These are phyloP conservation scores for Pogonomyrmex californicus DNA, from an alignment of 1,140 invertebrate genomes.

Conservation along the genomic window DNA sequence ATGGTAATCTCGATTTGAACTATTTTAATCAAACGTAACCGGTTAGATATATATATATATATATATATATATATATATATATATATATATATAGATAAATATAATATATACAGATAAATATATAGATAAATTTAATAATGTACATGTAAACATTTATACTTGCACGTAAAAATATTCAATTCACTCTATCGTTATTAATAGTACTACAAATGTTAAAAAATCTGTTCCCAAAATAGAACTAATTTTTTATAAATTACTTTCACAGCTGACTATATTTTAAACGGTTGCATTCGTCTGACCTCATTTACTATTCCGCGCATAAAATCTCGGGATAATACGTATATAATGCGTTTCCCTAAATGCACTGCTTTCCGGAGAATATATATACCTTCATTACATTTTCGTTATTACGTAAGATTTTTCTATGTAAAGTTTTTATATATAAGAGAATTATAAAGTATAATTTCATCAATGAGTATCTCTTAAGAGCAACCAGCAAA, in stretches of 20 bases:
- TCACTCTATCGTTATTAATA: background rate
- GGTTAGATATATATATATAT: background rate
- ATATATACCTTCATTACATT: slow-evolving; percentile 11
- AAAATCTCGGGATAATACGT: slow-evolving; percentile 44
- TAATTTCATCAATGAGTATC: background rate
- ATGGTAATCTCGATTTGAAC: slow-evolving; percentile 8
- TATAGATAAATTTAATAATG: no score
- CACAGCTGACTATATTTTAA: slow-evolving; percentile 39
- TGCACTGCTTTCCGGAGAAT: slow-evolving; percentile 5
- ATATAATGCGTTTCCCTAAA: slow-evolving; percentile 58
- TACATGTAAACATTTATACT: no score
- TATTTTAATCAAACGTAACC: slow-evolving; percentile 11
- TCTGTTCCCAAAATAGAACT: background rate
- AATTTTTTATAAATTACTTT: slow-evolving; percentile 37
- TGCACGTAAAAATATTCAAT: background rate
- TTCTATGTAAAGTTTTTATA: background rate
- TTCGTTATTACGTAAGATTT: slow-evolving; percentile 10
- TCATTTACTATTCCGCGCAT: slow-evolving; percentile 37
- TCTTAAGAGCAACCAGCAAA: background rate
- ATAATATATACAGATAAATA: no score
- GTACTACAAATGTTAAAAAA: slow-evolving; percentile 5
- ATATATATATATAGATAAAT: background rate
- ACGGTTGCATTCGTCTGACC: slow-evolving; percentile 22
- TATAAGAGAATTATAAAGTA: background rate
- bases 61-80: no score